A percentile compares a stretch with the other conserved stretches of the same genome.
phyloP scores from a whole-genome alignment of 1,140 invertebrate species.

The Drosophila ananassae region DNA sequence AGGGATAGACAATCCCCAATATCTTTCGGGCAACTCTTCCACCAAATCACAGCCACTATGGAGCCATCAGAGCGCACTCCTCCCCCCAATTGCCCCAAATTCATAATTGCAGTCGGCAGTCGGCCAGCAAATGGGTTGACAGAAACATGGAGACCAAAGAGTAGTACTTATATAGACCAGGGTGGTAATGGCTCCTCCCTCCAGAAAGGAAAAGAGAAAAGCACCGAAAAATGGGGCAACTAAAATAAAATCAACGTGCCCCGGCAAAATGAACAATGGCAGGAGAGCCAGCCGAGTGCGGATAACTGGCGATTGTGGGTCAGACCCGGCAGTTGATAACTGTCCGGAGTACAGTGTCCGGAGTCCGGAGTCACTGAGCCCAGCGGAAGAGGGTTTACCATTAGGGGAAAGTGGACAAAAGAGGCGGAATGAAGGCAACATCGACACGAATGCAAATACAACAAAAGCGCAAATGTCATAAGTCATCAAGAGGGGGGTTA shows the following conservation, averaged over 20 bases:
- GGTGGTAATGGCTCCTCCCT: neutral
- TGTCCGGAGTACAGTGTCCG: constrained; percentile 3
- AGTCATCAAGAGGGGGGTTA: constrained; percentile 20
- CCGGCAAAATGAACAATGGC: constrained; percentile 51
- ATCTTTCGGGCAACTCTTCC: constrained; percentile 24
- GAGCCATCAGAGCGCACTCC: constrained; percentile 46
- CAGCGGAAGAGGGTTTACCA: constrained; percentile 19
- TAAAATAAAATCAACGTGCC: constrained; percentile 50
- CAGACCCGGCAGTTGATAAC: constrained; percentile 47
- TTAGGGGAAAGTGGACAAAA: constrained; percentile 63
- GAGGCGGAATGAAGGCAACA: constrained; percentile 39
- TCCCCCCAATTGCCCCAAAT: constrained; percentile 72
- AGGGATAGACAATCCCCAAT: no score
- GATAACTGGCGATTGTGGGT: constrained; percentile 40
- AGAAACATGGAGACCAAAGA: constrained; percentile 19
- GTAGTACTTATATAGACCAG: constrained; percentile 13
- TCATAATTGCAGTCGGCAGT: constrained; percentile 62
- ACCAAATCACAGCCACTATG: constrained; percentile 43
- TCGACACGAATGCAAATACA: constrained; percentile 63
- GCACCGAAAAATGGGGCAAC: constrained; percentile 52
- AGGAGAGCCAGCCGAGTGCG: constrained; percentile 31
- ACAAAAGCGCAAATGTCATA: constrained; percentile 67
- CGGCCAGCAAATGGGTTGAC: constrained; percentile 44
- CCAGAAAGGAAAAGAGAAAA: constrained; percentile 1
- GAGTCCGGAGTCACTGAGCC: constrained; percentile 31